Base-by-base conservation (phyloP, 2,888 invertebrate genomes). In the Calameuta idolon region DNA sequence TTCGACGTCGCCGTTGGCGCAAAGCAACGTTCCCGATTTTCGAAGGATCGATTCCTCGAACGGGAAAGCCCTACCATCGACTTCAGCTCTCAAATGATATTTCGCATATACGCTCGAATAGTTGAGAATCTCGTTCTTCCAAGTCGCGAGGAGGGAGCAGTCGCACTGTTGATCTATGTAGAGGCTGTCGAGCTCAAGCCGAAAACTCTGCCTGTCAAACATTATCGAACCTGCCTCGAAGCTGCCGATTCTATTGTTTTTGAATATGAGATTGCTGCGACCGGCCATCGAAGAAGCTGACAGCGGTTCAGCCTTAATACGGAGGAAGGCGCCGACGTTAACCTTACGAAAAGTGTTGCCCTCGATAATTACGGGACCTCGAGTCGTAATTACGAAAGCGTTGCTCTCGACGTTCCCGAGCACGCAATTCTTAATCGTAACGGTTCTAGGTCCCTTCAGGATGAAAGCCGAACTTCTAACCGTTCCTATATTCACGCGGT, bases 381-480 rank as follows among this genome's bases (percentile, higher is more conserved):
- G 92, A 0, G 94, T 93, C 23, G 90, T 91, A 69, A 95, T 92
- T 84, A 93, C 94, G 86, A 96, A 95, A 3, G 94, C 94, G 83
- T 95, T 95, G 11, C 94, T 94, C 85, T 95, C 94, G 80, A 96
- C 88, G 69, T 92, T 92, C 30, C 93, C 92, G 81, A 95, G 93
- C 5, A 90, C 88, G 84, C 94, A 94, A 89, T 93, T 94, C 80
- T 93, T 93, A 85, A 96, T 93, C 80, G 94, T 92, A 80, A 95
- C 94, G 83, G 93, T 93, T 89, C 93, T 93, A 86, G 95, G 94
- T 85, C 93, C 93, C 85, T 92, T 93, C 82, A 95, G 93, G 84
- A 95, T 94, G 92, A 96, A 95, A 34, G 96, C 95, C 83, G 94
- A 94, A 84, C 96, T 95, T 84, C 94, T 93, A 74, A 97, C 91